Conservation (phyloP, 2,113 vertebrate species). For the Indicator indicator region DNA sequence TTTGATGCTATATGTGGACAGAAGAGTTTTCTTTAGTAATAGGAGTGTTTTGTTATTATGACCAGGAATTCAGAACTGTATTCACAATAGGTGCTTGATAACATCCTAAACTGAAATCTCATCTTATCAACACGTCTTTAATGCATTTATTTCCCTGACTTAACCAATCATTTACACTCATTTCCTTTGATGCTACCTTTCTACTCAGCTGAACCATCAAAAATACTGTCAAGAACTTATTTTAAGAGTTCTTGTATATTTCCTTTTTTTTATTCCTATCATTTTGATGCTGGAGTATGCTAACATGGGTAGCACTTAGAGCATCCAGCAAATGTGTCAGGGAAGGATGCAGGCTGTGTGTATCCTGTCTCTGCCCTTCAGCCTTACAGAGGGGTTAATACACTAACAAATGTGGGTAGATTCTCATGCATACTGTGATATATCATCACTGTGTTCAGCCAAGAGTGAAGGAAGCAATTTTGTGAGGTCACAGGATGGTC, state of each 20-base stretch:
- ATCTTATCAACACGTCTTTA: not conserved
- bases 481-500: slow-evolving; percentile 59
- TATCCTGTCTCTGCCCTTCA: not conserved
- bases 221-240: not conserved
- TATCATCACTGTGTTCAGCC: slow-evolving; percentile 53
- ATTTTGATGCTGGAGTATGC: not conserved
- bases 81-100: not conserved
- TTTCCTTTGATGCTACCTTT: not conserved
- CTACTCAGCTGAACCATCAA: not conserved
- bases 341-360: not conserved
- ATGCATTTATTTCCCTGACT: not conserved
- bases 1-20: not conserved
- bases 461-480: slow-evolving; percentile 65
- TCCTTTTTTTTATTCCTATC: not conserved
- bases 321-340: not conserved
- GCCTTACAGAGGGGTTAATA: slow-evolving; percentile 22
- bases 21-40: not conserved
- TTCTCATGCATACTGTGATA: slow-evolving; percentile 37
- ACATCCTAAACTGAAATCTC: not conserved
- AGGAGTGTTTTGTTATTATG: not conserved
- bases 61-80: not conserved
- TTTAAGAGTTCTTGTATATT: not conserved
- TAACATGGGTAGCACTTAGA: not conserved
- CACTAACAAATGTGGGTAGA: not conserved
- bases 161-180: not conserved